These are phyloP conservation scores for Artibeus jamaicensis DNA, from an alignment of 2,797 vertebrate species.

Conservation along the genomic window DNA sequence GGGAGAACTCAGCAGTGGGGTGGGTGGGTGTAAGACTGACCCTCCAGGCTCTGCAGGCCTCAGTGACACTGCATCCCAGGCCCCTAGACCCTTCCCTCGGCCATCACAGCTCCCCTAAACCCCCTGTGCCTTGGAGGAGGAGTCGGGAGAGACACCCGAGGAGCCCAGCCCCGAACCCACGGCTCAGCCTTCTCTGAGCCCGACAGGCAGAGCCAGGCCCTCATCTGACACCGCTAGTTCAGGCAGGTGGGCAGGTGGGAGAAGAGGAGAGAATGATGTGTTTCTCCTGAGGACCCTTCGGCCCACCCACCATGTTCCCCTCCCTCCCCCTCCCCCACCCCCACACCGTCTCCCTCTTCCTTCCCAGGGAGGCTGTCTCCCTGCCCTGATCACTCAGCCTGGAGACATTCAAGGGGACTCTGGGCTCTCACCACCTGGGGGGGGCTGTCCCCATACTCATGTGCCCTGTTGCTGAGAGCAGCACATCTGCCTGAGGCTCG, in stretches of 20 bases:
- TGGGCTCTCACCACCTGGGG: neutral
- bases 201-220: neutral
- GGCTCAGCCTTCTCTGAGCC: neutral
- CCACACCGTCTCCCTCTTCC: neutral
- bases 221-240: neutral
- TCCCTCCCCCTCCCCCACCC: neutral
- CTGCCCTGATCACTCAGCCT: neutral
- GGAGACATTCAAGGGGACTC: neutral
- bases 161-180: neutral
- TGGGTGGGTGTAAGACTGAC: neutral
- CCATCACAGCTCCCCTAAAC: neutral
- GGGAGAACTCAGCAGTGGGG: neutral
- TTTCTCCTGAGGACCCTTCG: neutral
- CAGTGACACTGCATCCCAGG: neutral
- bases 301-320: neutral
- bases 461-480: neutral
- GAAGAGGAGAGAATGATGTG: neutral
- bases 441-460: accelerated
- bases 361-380: neutral
- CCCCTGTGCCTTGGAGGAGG: neutral
- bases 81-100: neutral
- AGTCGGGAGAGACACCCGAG: neutral
- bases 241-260: neutral
- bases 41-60: neutral
- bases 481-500: neutral